Base-by-base conservation (phyloP, 2,797 vertebrate species). In the Margarornis squamiger region DNA sequence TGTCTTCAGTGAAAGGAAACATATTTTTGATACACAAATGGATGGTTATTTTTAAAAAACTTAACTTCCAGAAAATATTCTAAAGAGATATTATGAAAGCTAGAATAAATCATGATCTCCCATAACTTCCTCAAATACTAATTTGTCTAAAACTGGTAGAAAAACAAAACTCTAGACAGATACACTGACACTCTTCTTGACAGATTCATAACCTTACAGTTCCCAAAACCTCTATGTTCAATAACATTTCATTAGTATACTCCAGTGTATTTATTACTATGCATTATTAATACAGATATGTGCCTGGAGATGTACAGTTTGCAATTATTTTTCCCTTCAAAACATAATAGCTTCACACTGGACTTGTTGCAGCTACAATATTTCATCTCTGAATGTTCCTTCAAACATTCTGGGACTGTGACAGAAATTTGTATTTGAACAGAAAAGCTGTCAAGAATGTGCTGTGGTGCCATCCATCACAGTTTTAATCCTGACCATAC, bases 371-470 rank as follows among this genome's bases (percentile, higher is more conserved):
- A 97, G 92, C 96, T 94, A 95, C 21, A 66, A 97, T 98, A 98
- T 98, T 98, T 98, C 97, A 98, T 97, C 92, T 98, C 96, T 8
- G 88, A 98, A 97, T 95, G 94, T 94, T 96, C 94, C 96, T 97
- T 98, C 96, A 96, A 88, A 98, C 80, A 95, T 96, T 98, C 96
- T 93, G 75, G 23, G 91, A 51, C 93, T 97, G 80, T 98, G 97
- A 98, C 97, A 98, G 97, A 98, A 98, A 98, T 98, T 98, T 98
- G 96, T 98, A 98, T 98, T 98, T 98, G 97, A 98, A 98, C 96
- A 97, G 97, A 98, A 98, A 98, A 98, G 91, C 97, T 98, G 98
- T 98, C 98, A 97, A 81, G 92, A 97, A 96, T 48, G 87, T 91
- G 70, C 88, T 94, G 51, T 93, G 81, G 70, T 91, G 93, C 95